Conservation (phyloP, 2,113 vertebrate species). For the Austrofundulus limnaeus region DNA sequence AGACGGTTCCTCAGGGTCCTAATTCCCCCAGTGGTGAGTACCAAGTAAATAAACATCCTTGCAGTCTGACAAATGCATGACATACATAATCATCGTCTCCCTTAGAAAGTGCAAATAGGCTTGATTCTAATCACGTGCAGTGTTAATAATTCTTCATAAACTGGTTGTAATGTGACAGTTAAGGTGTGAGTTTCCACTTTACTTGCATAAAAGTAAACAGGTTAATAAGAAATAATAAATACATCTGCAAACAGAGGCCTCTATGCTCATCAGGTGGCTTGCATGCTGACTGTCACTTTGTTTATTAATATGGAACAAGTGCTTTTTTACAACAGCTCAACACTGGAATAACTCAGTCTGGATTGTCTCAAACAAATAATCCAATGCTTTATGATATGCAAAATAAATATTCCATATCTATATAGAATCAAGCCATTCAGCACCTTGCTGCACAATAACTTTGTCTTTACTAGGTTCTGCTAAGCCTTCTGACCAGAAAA, state of each 20-base stretch:
- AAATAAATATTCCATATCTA: neutral
- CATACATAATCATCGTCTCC: neutral
- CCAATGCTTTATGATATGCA: neutral
- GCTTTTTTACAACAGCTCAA: too few species aligned
- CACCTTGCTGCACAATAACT: neutral
- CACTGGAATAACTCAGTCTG: too few species aligned
- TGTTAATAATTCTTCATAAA: neutral
- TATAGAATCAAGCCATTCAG: too few species aligned
- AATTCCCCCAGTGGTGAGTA: constrained; percentile 93
- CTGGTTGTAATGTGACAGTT: neutral
- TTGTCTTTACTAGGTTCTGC: constrained; percentile 17
- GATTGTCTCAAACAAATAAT: neutral
- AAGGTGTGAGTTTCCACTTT: neutral
- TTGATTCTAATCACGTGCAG: neutral
- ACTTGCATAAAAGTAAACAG: neutral
- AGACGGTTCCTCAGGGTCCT: constrained; percentile 83
- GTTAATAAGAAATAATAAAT: neutral
- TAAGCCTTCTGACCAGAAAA: constrained; percentile 10
- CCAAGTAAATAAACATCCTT: constrained; percentile 23
- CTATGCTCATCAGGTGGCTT: neutral
- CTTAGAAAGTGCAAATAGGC: neutral
- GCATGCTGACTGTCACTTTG: neutral
- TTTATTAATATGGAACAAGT: too few species aligned
- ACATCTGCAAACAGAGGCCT: neutral
- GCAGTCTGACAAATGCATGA: constrained; percentile 2